Percentiles rank a stretch among this genome's conserved stretches.
Conservation (phyloP, 2,113 vertebrate genomes). For the Mellivora capensis region DNA sequence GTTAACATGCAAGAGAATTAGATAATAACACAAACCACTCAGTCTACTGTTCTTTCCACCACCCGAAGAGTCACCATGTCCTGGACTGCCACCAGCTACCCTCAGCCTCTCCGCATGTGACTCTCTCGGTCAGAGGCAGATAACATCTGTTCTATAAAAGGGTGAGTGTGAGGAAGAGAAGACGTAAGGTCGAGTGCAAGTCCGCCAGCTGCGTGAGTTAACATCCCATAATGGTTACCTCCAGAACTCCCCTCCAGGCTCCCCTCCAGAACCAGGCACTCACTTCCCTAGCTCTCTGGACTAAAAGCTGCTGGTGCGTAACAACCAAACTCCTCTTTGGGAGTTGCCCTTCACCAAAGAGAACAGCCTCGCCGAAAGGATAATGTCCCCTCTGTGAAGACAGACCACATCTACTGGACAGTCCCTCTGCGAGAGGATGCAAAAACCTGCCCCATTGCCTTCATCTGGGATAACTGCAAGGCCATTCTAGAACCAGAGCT, state of each 20-base stretch:
- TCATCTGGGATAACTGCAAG: background rate
- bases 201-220: rapidly evolving
- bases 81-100: background rate
- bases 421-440: background rate
- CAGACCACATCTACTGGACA: background rate
- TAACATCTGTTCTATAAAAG: background rate
- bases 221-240: background rate
- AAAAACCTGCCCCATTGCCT: background rate
- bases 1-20: background rate
- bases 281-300: background rate
- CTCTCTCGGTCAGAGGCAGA: background rate
- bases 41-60: background rate
- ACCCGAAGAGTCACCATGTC: no score
- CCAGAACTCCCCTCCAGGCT: background rate
- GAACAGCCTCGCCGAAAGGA: background rate
- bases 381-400: background rate
- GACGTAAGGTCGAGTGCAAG: background rate
- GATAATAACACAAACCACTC: background rate
- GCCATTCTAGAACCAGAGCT: background rate
- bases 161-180: background rate
- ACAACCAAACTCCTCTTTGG: background rate
- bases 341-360: background rate
- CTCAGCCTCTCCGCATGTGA: background rate
- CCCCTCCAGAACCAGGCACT: background rate
- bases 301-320: background rate